Evolutionary conservation across 2,797 vertebrate genomes (phyloP), one percentile per base, ranked within the genome.

Genomic region (Benthosema pterotum): DNA sequence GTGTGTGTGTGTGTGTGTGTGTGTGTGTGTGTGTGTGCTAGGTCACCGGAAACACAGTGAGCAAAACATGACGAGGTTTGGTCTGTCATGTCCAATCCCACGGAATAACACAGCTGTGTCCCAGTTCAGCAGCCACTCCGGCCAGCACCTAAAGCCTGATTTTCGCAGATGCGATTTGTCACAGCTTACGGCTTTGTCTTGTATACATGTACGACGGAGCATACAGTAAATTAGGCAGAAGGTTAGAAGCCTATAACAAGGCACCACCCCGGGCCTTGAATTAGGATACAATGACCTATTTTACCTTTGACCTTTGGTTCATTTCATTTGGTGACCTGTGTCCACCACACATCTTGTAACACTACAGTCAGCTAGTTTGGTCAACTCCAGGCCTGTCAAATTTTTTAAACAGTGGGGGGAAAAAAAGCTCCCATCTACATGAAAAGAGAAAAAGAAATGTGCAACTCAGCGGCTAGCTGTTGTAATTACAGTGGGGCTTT

Each of bases 401-500:
- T 81, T 75, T 74, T 55, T 55, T 63, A 75, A 72, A 53, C 12
- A 46, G n/a, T n/a, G 22, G 48, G 52, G 52, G 63, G 60, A 62
- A 43, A 74, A 75, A 74, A 71, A 72, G 55, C 45, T 77, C 75
- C 77, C 78, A 82, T 85, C 73, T 77, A 84, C 82, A 87, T 77
- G 77, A 84, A 87, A 90, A 38, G 11, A 38, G 32, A 38, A 38
- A 38, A 38, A 38, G 32, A 38, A 92, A 91, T 92, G 82, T 87
- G 86, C 89, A 89, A 91, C 79, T 93, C 92, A 92, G 92, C 92
- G 83, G 85, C 88, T 87, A 60, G 80, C 69, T 67, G 90, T 83
- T 82, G 74, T 92, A 92, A 93, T 93, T 92, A 92, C 87, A 89
- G 89, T 87, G 88, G 68, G 79, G 82, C 85, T 90, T 86, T 92